phyloP scores from a whole-genome alignment of 2,888 invertebrate genomes.

The Magallana nippona region DNA sequence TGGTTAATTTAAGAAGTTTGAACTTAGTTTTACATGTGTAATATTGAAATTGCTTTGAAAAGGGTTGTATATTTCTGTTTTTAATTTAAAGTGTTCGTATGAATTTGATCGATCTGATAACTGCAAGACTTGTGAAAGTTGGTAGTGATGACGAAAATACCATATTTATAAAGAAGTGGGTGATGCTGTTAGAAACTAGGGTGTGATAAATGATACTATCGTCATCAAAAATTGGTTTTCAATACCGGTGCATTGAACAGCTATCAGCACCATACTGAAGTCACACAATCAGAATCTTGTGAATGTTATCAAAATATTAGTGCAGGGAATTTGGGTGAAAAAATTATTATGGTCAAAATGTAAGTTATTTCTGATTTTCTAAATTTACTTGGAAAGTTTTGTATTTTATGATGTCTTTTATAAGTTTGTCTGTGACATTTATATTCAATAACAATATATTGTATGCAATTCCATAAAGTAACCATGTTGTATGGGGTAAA shows the following conservation, averaged over 20 bases:
- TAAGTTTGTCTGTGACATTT: not conserved
- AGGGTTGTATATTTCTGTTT: too few species aligned
- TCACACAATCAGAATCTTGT: not conserved
- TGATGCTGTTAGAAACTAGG: not conserved
- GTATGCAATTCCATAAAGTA: too few species aligned
- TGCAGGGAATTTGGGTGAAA: not conserved
- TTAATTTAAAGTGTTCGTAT: too few species aligned
- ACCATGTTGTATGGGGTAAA: too few species aligned
- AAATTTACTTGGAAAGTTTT: not conserved
- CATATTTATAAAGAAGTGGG: not conserved
- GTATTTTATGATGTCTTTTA: not conserved
- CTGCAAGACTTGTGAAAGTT: not conserved
- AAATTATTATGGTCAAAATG: constrained; percentile 19
- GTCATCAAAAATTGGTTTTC: constrained; percentile 32
- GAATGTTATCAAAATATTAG: not conserved
- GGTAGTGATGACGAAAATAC: constrained; percentile 3
- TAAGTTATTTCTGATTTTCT: not conserved
- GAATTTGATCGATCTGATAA: too few species aligned
- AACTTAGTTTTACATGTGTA: too few species aligned
- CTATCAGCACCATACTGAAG: not conserved
- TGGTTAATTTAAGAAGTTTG: too few species aligned
- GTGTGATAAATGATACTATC: constrained; percentile 16
- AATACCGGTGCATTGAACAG: not conserved
- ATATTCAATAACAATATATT: not conserved
- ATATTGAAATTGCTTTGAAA: too few species aligned